A percentile compares a stretch with the other conserved stretches of the same genome.
Evolutionary conservation across 2,797 vertebrate species (phyloP).

Genomic region (Pteropus rufus): DNA sequence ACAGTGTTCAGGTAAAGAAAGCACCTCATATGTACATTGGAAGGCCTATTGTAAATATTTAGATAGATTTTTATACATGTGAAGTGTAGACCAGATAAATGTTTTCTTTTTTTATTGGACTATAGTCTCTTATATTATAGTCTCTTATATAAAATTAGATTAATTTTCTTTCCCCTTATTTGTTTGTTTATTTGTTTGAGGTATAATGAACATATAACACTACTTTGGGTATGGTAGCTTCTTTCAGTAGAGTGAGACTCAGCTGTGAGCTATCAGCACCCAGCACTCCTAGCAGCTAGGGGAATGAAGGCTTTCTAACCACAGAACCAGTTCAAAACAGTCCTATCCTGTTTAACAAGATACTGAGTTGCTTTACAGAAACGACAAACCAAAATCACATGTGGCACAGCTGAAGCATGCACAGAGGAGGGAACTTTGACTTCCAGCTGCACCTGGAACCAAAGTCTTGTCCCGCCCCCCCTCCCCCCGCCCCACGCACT

Average conservation of each 20-base stretch:
- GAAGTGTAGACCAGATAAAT: not conserved
- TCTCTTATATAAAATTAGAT: not conserved
- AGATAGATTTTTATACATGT: not conserved
- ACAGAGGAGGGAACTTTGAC: too few relatives aligned
- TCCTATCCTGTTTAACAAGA: too few relatives aligned
- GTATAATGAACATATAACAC: not conserved
- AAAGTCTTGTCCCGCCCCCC: too few relatives aligned
- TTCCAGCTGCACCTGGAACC: too few relatives aligned
- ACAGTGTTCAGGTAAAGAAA: not conserved
- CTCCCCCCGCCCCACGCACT: rapidly evolving
- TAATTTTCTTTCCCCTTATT: not conserved
- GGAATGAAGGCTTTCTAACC: not conserved
- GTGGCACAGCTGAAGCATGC: too few relatives aligned
- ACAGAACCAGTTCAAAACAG: too few relatives aligned
- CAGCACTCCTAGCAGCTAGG: not conserved
- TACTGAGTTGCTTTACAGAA: too few relatives aligned
- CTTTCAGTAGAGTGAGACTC: not conserved
- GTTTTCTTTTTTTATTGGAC: not conserved
- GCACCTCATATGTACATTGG: not conserved
- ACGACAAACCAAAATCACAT: too few relatives aligned
- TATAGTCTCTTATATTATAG: not conserved
- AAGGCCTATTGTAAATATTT: not conserved
- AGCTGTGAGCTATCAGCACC: not conserved
- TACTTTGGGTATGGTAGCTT: not conserved
- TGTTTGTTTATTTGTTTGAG: too few relatives aligned